These are phyloP conservation scores for Himalopsyche tibetana DNA, from an alignment of 2,888 invertebrate species.

Conservation along the genomic window DNA sequence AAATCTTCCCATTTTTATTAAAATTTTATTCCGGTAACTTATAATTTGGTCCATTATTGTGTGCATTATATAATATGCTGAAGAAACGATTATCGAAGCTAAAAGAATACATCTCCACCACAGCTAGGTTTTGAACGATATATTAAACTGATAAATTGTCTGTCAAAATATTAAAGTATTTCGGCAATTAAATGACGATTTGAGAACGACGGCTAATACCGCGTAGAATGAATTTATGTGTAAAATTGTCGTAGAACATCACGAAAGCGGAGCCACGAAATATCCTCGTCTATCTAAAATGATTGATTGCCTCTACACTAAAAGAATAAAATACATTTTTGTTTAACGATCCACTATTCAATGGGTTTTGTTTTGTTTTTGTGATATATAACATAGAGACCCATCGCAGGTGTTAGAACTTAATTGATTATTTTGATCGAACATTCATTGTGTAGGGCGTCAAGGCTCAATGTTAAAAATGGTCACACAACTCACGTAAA, in stretches of 20 bases:
- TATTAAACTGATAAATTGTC: too few species aligned
- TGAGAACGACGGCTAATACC: not conserved
- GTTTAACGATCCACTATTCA: constrained; percentile 28
- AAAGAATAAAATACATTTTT: constrained; percentile 40
- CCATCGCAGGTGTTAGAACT: constrained; percentile 24
- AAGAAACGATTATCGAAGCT: too few species aligned
- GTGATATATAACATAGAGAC: not conserved
- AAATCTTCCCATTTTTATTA: too few species aligned
- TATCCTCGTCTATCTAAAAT: constrained; percentile 42
- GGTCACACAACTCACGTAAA: not conserved
- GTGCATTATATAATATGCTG: too few species aligned
- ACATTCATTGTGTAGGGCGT: not conserved
- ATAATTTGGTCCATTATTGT: too few species aligned
- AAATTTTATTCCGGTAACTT: too few species aligned
- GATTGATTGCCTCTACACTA: constrained; percentile 36
- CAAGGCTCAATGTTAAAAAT: not conserved
- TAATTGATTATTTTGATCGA: constrained; percentile 20
- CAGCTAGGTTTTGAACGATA: too few species aligned
- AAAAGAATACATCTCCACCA: too few species aligned
- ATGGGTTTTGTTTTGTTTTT: constrained; percentile 21
- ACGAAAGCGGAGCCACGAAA: not conserved
- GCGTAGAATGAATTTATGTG: not conserved
- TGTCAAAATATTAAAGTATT: too few species aligned
- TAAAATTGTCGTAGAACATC: constrained; percentile 23
- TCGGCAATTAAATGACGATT: constrained; percentile 17